A percentile compares a stretch with the other conserved stretches of the same genome.
phyloP scores from a whole-genome alignment of 2,888 invertebrate species.

The Toxonevra muliebris region DNA sequence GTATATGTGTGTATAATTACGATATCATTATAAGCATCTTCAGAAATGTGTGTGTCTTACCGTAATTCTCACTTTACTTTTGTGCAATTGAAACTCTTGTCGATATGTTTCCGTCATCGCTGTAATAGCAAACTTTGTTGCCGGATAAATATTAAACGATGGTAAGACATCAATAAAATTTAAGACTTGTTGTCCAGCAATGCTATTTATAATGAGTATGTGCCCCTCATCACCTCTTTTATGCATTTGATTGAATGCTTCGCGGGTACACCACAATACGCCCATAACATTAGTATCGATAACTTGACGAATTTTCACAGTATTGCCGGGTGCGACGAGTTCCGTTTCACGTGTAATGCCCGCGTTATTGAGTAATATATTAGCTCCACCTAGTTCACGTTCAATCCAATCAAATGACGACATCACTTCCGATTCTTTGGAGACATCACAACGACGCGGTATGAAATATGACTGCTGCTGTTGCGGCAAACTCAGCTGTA shows the following conservation, averaged over 20 bases:
- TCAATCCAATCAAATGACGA: slow-evolving; percentile 68
- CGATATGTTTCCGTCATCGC: slow-evolving; percentile 63
- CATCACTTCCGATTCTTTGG: slow-evolving; percentile 69
- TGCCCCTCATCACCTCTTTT: slow-evolving; percentile 66
- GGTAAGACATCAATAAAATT: slow-evolving; percentile 61
- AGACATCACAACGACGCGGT: slow-evolving; percentile 68
- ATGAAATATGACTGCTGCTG: slow-evolving; percentile 59
- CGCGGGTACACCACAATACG: slow-evolving; percentile 66
- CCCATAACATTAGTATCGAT: slow-evolving; percentile 68
- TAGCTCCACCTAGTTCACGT: slow-evolving; percentile 67
- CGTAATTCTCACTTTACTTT: slow-evolving; percentile 58
- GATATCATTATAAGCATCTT: background rate
- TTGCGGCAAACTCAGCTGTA: slow-evolving; percentile 49
- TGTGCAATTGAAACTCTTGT: slow-evolving; percentile 61
- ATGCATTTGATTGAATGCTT: slow-evolving; percentile 67
- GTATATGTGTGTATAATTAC: background rate
- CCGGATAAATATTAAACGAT: slow-evolving; percentile 63
- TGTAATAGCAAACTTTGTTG: slow-evolving; percentile 63
- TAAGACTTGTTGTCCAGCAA: slow-evolving; percentile 61
- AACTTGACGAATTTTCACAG: slow-evolving; percentile 58
- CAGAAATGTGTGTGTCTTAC: slow-evolving; percentile 32
- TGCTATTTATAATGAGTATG: slow-evolving; percentile 66
- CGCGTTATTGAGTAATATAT: slow-evolving; percentile 72
- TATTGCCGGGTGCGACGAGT: slow-evolving; percentile 54
- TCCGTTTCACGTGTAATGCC: slow-evolving; percentile 59